These are phyloP conservation scores for Eulemur coronatus DNA, from an alignment of 2,797 vertebrate species.

Conservation along the genomic window DNA sequence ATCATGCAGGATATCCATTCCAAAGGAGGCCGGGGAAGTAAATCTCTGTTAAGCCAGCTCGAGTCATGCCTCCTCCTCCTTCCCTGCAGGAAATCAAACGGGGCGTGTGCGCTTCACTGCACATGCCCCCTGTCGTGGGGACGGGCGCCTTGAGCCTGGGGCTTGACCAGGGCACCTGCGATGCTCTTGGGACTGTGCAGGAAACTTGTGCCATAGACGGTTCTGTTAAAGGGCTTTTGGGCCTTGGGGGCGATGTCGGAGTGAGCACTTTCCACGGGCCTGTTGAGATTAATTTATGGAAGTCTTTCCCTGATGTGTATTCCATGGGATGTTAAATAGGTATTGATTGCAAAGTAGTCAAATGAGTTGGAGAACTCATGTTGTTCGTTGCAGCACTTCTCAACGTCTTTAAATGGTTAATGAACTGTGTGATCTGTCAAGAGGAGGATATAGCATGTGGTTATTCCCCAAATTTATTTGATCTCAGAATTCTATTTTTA, in stretches of 20 bases:
- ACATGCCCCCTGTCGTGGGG: not conserved
- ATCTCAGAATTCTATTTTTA: not conserved
- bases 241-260: not conserved
- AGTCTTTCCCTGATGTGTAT: not conserved
- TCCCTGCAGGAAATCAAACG: slow-evolving; percentile 64
- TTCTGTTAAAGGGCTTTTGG: not conserved
- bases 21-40: slow-evolving; percentile 76
- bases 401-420: not conserved
- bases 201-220: not conserved
- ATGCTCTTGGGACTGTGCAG: not conserved
- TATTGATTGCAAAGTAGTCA: not conserved
- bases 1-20: slow-evolving; percentile 83
- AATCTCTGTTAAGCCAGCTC: slow-evolving; percentile 75
- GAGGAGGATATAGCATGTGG: not conserved
- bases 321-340: slow-evolving; percentile 38
- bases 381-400: not conserved
- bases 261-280: not conserved
- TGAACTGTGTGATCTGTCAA: not conserved
- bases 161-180: not conserved
- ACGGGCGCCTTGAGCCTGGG: slow-evolving; percentile 23
- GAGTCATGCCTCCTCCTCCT: slow-evolving; percentile 64
- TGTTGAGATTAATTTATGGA: slow-evolving; percentile 54
- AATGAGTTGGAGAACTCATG: not conserved
- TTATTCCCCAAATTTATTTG: not conserved
- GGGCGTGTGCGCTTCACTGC: not conserved